Conservation (phyloP, 92 coral and sea anemone genomes). For the Phenganax stokvisi region DNA sequence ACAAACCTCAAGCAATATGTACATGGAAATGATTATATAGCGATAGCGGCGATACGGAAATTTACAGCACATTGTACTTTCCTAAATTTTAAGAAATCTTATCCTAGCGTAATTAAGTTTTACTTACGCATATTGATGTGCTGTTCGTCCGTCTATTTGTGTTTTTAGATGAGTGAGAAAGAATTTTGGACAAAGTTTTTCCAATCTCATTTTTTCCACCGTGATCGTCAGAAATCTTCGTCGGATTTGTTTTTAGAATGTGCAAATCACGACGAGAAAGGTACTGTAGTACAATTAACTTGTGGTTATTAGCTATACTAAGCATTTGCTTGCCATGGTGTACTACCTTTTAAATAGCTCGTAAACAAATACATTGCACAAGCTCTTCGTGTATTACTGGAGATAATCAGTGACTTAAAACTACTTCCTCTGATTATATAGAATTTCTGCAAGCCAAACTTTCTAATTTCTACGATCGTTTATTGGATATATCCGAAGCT, state of each 20-base stretch:
- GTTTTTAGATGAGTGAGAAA: slow-evolving; percentile 80
- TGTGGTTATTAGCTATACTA: no score
- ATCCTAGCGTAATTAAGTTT: no score
- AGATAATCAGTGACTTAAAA: neutral
- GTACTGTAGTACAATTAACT: slow-evolving; percentile 12
- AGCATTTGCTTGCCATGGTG: no score
- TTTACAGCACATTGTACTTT: no score
- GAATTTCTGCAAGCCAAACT: slow-evolving; percentile 69
- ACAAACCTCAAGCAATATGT: neutral
- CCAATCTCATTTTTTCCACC: slow-evolving; percentile 96
- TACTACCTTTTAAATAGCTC: no score
- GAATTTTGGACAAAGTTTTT: slow-evolving; percentile 99
- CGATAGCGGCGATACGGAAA: no score
- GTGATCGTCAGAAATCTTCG: slow-evolving; percentile 68
- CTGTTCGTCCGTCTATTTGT: neutral
- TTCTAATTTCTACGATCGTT: slow-evolving; percentile 64
- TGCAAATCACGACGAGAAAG: slow-evolving; percentile 91
- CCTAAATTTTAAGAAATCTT: no score
- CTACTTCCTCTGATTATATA: slow-evolving; percentile 33
- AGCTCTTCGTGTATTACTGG: neutral
- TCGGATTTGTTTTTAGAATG: slow-evolving; percentile 91
- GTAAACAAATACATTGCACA: neutral
- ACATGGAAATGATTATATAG: neutral
- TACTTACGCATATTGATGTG: neutral
- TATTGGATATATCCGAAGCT: slow-evolving; percentile 76